Percentiles rank a stretch among this genome's conserved stretches.
phyloP scores from a whole-genome alignment of 2,113 vertebrate genomes.

The Sorex fumeus region DNA sequence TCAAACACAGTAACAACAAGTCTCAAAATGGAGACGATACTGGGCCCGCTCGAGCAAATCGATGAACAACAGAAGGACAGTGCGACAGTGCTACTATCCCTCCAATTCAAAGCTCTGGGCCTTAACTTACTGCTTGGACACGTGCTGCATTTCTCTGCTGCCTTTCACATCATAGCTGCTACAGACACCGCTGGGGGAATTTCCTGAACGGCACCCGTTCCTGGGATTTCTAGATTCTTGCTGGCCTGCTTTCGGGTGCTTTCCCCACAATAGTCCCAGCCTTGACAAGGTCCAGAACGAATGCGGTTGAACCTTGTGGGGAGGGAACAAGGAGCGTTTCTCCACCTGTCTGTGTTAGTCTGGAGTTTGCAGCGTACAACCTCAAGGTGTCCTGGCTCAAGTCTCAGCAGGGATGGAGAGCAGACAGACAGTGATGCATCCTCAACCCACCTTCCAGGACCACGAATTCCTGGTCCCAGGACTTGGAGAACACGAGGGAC shows the following conservation, averaged over 20 bases:
- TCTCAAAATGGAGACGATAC: too few species aligned
- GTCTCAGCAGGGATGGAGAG: neutral
- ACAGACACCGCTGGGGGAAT: neutral
- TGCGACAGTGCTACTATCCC: too few species aligned
- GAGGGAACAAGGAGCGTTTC: neutral
- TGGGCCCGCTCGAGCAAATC: too few species aligned
- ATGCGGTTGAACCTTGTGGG: neutral
- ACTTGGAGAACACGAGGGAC: neutral
- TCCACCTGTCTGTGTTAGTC: neutral
- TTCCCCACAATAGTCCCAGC: neutral
- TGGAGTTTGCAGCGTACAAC: neutral
- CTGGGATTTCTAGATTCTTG: neutral
- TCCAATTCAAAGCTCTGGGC: neutral
- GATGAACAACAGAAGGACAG: too few species aligned
- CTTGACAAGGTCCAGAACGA: neutral
- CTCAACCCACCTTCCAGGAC: constrained; percentile 2
- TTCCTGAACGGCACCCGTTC: constrained; percentile 50
- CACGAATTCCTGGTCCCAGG: neutral
- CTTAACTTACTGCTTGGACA: neutral
- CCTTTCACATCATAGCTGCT: neutral
- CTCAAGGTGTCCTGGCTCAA: neutral
- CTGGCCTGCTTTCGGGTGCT: neutral
- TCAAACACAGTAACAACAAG: too few species aligned
- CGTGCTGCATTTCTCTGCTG: constrained; percentile 46
- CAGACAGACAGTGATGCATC: neutral